phyloP scores from a whole-genome alignment of 2,888 invertebrate genomes.

The Macaria liturata region DNA sequence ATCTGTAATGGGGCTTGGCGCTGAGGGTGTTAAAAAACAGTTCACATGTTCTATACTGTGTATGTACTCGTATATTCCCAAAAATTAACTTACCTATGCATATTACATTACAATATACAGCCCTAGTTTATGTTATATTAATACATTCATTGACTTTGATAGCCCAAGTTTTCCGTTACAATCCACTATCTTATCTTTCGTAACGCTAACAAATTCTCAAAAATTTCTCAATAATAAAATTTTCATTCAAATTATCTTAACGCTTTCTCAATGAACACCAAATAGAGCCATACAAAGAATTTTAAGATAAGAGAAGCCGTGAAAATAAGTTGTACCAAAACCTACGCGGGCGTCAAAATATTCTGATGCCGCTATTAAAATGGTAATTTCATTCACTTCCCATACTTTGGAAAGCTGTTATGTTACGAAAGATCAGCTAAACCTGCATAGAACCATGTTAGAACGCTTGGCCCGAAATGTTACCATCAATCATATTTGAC shows the following conservation, averaged over 20 bases:
- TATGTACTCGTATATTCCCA: too few species aligned
- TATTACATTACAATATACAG: too few species aligned
- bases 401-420: slow-evolving; percentile 45
- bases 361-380: slow-evolving; percentile 41
- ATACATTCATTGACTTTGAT: background rate
- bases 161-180: background rate
- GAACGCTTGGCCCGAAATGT: background rate
- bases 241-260: slow-evolving; percentile 21
- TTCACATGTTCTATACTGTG: too few species aligned
- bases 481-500: background rate
- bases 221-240: slow-evolving; percentile 6
- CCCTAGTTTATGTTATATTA: too few species aligned
- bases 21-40: too few species aligned
- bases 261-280: slow-evolving; percentile 22
- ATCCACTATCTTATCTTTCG: slow-evolving; percentile 1
- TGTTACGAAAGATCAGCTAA: slow-evolving; percentile 36
- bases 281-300: slow-evolving; percentile 25
- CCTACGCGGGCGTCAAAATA: slow-evolving; percentile 28
- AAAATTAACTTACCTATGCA: too few species aligned
- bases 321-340: slow-evolving; percentile 30
- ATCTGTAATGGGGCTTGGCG: too few species aligned
- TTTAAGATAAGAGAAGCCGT: slow-evolving; percentile 27
- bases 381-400: slow-evolving; percentile 49
- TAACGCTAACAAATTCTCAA: slow-evolving; percentile 4
- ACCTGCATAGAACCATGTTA: background rate